Base-by-base conservation (phyloP, 2,797 vertebrate species). In the Enteromius mattozi region DNA sequence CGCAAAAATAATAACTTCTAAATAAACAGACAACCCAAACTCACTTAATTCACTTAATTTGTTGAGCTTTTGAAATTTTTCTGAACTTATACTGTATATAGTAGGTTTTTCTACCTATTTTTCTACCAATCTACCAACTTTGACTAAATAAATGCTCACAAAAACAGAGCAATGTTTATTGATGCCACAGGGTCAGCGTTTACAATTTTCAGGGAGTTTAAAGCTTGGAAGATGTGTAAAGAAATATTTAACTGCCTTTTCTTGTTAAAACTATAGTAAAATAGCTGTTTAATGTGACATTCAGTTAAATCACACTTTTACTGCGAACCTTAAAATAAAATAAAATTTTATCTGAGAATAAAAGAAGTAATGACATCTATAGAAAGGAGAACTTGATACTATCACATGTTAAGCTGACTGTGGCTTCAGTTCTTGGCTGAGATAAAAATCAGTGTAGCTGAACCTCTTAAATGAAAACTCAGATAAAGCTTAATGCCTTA, bases 361-460 rank as follows among this genome's bases (percentile, higher is more conserved):
- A 54, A 35, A 5, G 1, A 61, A 42, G 35, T 17, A 42, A 77
- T 61, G 54, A 4, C 54, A 61, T 77, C 33, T 61, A 40, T 17
- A 14, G 12, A 33, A 76, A 19, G 13, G 10, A 61, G 51, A 59
- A 40, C 51, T 24, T 59, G 21, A 24, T 77, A 35, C 33, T 61
- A 16, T 42, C 35, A 24, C 33, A 61, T n/a, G 7, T 77, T 59
- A 78, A 27, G n/a, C 35, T 42, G 51, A 27, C 49, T 70, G 63
- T 35, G 14, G 65, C 9, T 80, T 40, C 21, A 59, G 66, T 70
- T 37, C 4, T 40, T 14, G 14, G 24, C 54, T 4, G 21, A 78
- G 51, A 78, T 76, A 27, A 14, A 59, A 81, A 68, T 37, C 78
- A 59, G 19, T 71, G 51, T 56, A 56, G 66, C 65, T 37, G 19